These are phyloP conservation scores for Gymnothorax reevesii DNA, from an alignment of 2,797 vertebrate species.

Conservation along the genomic window DNA sequence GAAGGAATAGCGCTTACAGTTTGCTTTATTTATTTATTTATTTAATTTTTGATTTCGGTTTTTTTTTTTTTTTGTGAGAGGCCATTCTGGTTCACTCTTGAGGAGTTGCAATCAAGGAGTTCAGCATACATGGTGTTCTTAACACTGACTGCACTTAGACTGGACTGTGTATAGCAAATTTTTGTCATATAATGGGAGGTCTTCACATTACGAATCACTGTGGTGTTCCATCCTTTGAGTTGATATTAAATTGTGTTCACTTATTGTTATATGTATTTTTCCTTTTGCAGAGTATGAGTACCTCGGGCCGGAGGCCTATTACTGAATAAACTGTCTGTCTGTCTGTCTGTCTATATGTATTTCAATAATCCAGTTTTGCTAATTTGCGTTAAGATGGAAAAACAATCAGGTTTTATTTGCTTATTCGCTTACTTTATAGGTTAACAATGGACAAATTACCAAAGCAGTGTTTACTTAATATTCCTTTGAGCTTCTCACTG, in stretches of 20 bases:
- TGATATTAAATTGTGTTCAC: not conserved
- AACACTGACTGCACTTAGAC: not conserved
- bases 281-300: no score
- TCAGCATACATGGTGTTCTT: no score
- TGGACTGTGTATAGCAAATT: no score
- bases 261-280: not conserved
- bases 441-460: not conserved
- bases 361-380: not conserved
- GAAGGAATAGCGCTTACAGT: not conserved
- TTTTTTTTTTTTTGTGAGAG: not conserved
- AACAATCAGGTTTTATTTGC: not conserved
- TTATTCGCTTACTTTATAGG: not conserved
- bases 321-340: no score
- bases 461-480: not conserved
- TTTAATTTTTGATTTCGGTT: no score
- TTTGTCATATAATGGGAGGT: not conserved
- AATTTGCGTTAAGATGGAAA: not conserved
- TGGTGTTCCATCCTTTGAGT: not conserved
- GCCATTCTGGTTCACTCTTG: conserved; percentile 8
- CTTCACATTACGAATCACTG: not conserved
- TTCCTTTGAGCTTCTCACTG: not conserved
- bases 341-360: no score
- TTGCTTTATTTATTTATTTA: no score
- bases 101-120: not conserved
- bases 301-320: no score